Evolutionary conservation across 2,888 invertebrate genomes (phyloP), one percentile per base, ranked within the genome.

Genomic region (Synergus umbraculus): DNA sequence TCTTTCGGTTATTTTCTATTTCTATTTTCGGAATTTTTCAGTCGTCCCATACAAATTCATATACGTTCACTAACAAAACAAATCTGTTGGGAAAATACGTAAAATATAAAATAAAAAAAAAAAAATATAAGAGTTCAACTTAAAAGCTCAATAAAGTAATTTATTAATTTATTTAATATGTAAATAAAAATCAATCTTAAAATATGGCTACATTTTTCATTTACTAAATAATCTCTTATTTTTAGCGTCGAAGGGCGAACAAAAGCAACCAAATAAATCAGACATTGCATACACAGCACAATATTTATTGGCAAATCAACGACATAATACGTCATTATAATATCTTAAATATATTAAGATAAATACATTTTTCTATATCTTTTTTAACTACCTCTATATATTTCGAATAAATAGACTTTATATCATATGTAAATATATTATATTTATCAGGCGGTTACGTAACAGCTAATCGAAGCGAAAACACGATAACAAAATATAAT

Each of bases 301-400:
- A 90, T 89, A 88, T 92, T 92, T 92, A 92, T 92, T 92, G 89
- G 90, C 89, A 90, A 89, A 90, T 89, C 85, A 90, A 90, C 86
- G 87, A 85, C 86, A 89, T 89, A 89, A 90, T 89, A 88, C 89
- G 89, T 15, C 89, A 90, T 29, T 29, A 89, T 88, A 89, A 88
- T 88, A 87, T 84, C 87, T 88, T 90, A 89, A 85, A 86, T 81
- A 88, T 86, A 29, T 2, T 83, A 86, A 86, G 82, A 85, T 86
- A 85, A 84, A 86, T 87, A 85, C 85, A 86, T 83, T 82, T 80
- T 22, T 44, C 60, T 77, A 78, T 76, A 66, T 82, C 44, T 66
- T n/a, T 41, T 65, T 73, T 29, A 78, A 29, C 81, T 81, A 60
- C 60, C 64, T 82, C 60, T 77, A 79, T 78, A 81, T 79, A 81